Conservation (phyloP, 2,113 vertebrate species). For the Aphyosemion australe region DNA sequence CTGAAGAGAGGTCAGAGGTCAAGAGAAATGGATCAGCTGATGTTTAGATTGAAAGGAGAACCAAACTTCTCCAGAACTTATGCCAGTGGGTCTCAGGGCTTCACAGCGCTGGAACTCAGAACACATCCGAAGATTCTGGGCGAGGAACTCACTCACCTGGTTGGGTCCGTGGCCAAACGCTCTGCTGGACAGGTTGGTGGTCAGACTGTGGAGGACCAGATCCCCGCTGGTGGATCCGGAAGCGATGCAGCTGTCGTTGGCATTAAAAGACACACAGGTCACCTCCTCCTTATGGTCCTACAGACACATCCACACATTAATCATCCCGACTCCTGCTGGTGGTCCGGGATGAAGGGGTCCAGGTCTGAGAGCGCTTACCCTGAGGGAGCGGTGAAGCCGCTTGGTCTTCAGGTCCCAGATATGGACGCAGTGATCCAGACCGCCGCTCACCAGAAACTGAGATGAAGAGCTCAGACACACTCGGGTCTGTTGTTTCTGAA, state of each 20-base stretch:
- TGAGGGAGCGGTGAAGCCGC: conserved; percentile 87
- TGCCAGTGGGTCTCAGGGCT: too few species aligned
- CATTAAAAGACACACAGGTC: conserved; percentile 89
- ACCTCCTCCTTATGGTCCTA: conserved; percentile 95
- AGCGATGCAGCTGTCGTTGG: conserved; percentile 89
- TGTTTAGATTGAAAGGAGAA: too few species aligned
- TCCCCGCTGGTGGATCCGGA: conserved; percentile 95
- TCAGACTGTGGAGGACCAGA: conserved; percentile 91
- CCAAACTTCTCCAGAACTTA: too few species aligned
- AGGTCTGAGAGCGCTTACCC: conserved; percentile 73
- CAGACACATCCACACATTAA: background rate
- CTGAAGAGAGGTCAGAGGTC: conserved; percentile 62
- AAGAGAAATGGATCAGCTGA: too few species aligned
- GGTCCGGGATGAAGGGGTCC: background rate
- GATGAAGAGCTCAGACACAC: conserved; percentile 88
- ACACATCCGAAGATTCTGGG: background rate
- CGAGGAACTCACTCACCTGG: conserved; percentile 78
- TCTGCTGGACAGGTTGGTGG: conserved; percentile 91
- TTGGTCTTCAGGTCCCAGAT: conserved; percentile 97
- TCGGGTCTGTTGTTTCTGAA: conserved; percentile 91
- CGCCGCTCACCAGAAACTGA: conserved; percentile 89
- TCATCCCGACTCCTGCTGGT: background rate
- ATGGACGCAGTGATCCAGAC: conserved; percentile 89
- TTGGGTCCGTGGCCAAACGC: conserved; percentile 89
- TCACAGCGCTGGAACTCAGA: background rate